These are phyloP conservation scores for Dryocosmus kuriphilus DNA, from an alignment of 2,888 invertebrate species.

Conservation along the genomic window DNA sequence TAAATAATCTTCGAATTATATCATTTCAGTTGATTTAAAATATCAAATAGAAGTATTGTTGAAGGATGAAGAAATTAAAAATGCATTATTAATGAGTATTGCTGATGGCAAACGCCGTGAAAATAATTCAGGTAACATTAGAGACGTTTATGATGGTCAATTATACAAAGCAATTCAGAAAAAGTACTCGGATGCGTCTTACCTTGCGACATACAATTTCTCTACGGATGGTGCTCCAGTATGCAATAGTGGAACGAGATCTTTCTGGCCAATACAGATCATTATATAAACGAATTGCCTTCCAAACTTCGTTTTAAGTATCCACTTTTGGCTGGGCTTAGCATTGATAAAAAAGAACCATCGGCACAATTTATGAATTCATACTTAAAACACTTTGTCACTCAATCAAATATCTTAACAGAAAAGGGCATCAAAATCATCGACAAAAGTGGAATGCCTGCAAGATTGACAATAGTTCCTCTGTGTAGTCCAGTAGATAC, in stretches of 20 bases:
- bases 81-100: slow-evolving; percentile 28
- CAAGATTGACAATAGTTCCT: slow-evolving; percentile 40
- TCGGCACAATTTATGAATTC: slow-evolving; percentile 21
- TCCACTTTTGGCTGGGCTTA: too few relatives aligned
- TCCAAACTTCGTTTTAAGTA: too few relatives aligned
- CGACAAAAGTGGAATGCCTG: slow-evolving; percentile 8
- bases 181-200: neutral
- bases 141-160: neutral
- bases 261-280: slow-evolving; percentile 30
- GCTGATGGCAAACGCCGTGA: neutral
- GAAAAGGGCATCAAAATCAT: slow-evolving; percentile 41
- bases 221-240: slow-evolving; percentile 38
- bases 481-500: slow-evolving; percentile 47
- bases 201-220: slow-evolving; percentile 13
- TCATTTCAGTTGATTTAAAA: slow-evolving; percentile 28
- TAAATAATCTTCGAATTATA: slow-evolving; percentile 20
- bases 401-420: slow-evolving; percentile 32
- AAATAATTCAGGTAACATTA: slow-evolving; percentile 13
- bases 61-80: slow-evolving; percentile 22
- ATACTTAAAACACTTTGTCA: slow-evolving; percentile 29
- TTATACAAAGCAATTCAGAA: neutral
- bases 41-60: slow-evolving; percentile 24
- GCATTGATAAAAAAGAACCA: slow-evolving; percentile 16
- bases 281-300: slow-evolving; percentile 28
- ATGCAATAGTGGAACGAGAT: slow-evolving; percentile 23